Base-by-base conservation (phyloP, 1,140 invertebrate genomes). In the Megathymus violae region DNA sequence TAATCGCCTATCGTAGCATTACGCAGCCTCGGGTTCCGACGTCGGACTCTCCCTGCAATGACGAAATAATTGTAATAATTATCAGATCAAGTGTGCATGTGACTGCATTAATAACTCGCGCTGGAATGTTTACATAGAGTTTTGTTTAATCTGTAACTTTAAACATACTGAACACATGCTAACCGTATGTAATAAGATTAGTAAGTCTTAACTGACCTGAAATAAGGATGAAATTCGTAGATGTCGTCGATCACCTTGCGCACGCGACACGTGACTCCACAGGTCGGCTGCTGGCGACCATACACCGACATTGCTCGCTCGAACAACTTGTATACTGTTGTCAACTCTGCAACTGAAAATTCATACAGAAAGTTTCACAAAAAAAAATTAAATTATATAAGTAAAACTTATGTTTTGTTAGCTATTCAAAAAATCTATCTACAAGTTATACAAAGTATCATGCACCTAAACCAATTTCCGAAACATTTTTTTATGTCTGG, bases 141-240 rank as follows among this genome's bases (percentile, higher is more conserved):
- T 44, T 52, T 74, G 67, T 65, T 74, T 69, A 62, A 63, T 38
- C 52, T 48, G 34, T 31, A 48, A 27, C 61, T 62, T 16, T 52
- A 76, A 76, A 71, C 71, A 76, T 38, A 59, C 15, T 50, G 19
- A 38, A 54, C 62, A 65, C 58, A 62, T 65, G 59, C 31, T 11
- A 51, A 1, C 11, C 31, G 36, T 48, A 17, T 17, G 14, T 2
- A 4, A 64, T n/a, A n/a, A n/a, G n/a, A n/a, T n/a, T 44, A 60
- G 19, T 64, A 10, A 27, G 19, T 14, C 40, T 62, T 56, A 52
- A 67, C 51, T 43, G 3, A 89, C 86, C 80, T 81, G 62, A 78
- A 74, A 78, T 90, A 89, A 16, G 86, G 88, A 70, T 90, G 71
- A 56, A 90, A 89, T 51, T 88, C 82, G 70, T 88, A 85, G 15